Evolutionary conservation across 2,888 invertebrate genomes (phyloP), one percentile per base, ranked within the genome.

Genomic region (Branchipolynoe longqiensis): DNA sequence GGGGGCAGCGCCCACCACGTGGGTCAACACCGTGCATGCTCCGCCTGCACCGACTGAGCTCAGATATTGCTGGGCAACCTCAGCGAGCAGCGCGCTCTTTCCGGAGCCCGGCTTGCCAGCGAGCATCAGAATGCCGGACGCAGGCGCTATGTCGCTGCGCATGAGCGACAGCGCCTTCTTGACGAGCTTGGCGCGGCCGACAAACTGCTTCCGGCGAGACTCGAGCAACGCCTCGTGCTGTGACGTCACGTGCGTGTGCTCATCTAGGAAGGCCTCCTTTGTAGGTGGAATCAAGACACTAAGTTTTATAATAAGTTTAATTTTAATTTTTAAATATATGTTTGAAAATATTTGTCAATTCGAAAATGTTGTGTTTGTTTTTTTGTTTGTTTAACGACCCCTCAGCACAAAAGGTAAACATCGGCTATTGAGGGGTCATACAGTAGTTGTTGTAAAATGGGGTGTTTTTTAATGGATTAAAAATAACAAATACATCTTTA

Each of bases 31-130:
- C n/a, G 78, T 36, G 38, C 85, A 69, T 8, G 78, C 86, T 33
- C 86, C 82, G 40, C 38, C 82, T 87, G 90, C 90, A 48, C 87
- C 84, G n/a, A 86, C 83, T 2, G 89, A 87, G 25, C 89, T 87
- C 41, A 90, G 86, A 81, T 91, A 91, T 73, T 88, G 87, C 36
- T 89, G 88, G 14, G 91, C 89, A 14, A 91, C 58, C 2, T 89
- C 89, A 0, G 92, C 94, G 91, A 93, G 86, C 28, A 94, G 87
- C 54, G 94, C 89, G 12, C 94, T 91, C 88, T 94, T 94, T 56
- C 94, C 94, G 84, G 90, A 89, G 6, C 94, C 94, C 22, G 92
- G 87, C 87, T 93, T 92, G 48, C 94, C 94, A 69, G 88, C 87
- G 36, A 94, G 86, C 25, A 91, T 86, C 22, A 93, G 85, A 18